Evolutionary conservation across 2,888 invertebrate genomes (phyloP).

Genomic region (Atethmia centrago): DNA sequence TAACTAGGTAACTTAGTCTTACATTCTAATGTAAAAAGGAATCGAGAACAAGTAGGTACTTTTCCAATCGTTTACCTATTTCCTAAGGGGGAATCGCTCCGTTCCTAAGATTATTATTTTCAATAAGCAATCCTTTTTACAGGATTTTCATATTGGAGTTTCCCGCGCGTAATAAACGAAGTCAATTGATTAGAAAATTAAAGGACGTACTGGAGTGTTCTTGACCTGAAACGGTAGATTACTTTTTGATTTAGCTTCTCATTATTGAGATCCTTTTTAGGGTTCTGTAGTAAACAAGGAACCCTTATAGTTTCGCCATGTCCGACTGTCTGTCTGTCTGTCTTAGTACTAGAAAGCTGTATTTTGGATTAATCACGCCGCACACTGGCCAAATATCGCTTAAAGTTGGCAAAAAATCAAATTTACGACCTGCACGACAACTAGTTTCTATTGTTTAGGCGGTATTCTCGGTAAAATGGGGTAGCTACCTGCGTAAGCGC

Average conservation of each 20-base stretch:
- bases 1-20: slow-evolving; percentile 29
- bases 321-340: no score
- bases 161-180: slow-evolving; percentile 15
- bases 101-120: slow-evolving; percentile 44
- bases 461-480: no score
- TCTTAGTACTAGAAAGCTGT: no score
- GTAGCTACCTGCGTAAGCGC: no score
- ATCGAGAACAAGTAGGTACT: slow-evolving; percentile 19
- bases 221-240: slow-evolving; percentile 22
- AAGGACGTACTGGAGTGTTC: slow-evolving; percentile 22
- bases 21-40: slow-evolving; percentile 46
- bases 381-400: no score
- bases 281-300: no score
- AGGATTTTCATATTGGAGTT: slow-evolving; percentile 23
- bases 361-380: no score
- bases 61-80: slow-evolving; percentile 36
- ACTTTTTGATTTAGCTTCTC: slow-evolving; percentile 14
- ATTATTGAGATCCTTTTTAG: neutral
- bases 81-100: slow-evolving; percentile 16
- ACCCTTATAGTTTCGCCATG: no score
- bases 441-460: no score
- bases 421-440: no score
- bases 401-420: no score
- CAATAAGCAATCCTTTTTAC: slow-evolving; percentile 38
- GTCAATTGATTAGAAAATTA: slow-evolving; percentile 53